phyloP scores from a whole-genome alignment of 2,797 vertebrate species.

The Myripristis murdjan region DNA sequence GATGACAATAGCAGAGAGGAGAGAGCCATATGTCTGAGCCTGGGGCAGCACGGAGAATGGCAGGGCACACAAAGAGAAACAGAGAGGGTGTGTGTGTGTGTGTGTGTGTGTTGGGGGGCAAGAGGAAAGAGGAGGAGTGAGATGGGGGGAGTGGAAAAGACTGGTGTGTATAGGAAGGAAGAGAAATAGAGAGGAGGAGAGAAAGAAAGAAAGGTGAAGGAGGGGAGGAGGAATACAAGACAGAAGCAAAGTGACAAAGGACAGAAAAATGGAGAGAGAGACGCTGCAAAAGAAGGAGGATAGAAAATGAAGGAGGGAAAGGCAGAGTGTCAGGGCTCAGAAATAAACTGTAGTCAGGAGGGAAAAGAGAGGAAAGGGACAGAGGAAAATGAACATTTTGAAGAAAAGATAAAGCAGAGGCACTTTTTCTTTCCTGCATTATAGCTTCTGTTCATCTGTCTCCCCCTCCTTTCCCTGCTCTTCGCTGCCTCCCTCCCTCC shows the following conservation, averaged over 20 bases:
- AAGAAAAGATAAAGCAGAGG: background rate
- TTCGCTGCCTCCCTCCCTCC: slow-evolving; percentile 10
- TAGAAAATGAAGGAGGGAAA: background rate
- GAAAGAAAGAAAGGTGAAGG: slow-evolving; percentile 35
- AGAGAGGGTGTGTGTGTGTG: slow-evolving; percentile 17
- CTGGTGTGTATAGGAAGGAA: background rate
- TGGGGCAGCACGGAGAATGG: slow-evolving; percentile 75
- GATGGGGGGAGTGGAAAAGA: background rate
- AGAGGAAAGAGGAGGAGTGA: slow-evolving; percentile 17
- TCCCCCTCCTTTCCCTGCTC: background rate
- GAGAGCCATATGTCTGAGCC: slow-evolving; percentile 82
- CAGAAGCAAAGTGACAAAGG: background rate
- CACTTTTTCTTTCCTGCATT: slow-evolving; percentile 4
- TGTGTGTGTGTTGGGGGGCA: slow-evolving; percentile 27
- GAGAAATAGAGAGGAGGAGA: slow-evolving; percentile 5
- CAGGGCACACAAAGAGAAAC: slow-evolving; percentile 74
- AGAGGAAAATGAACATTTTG: background rate
- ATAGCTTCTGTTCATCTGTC: slow-evolving; percentile 3
- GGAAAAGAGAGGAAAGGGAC: background rate
- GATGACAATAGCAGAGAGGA: slow-evolving; percentile 80
- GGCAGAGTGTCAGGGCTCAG: background rate
- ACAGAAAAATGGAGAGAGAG: slow-evolving; percentile 3
- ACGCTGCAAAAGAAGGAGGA: background rate
- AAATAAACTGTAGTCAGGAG: background rate
- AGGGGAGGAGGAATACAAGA: slow-evolving; percentile 8